phyloP scores from a whole-genome alignment of 2,888 invertebrate species.

The Rambutsinella grinnellia region DNA sequence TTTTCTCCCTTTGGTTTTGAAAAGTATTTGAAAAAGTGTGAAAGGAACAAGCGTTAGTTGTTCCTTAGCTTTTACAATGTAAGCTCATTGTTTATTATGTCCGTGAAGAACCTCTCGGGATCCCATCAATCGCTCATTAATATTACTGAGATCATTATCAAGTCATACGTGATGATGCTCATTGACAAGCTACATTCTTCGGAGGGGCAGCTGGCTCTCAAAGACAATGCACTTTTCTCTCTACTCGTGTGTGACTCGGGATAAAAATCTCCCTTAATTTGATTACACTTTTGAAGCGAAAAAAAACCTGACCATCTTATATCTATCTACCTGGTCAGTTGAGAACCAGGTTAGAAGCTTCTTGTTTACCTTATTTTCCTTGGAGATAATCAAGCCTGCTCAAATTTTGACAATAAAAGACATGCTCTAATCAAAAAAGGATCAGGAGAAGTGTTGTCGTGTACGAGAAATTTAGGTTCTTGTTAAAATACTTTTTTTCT shows the following conservation, averaged over 20 bases:
- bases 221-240: slow-evolving; percentile 5
- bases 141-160: slow-evolving; percentile 39
- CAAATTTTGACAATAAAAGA: slow-evolving; percentile 17
- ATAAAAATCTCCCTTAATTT: slow-evolving; percentile 24
- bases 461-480: not conserved
- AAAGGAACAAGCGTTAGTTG: not conserved
- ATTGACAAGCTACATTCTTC: slow-evolving; percentile 21
- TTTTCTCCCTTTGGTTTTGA: too few relatives aligned
- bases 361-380: not conserved
- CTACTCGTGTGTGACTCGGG: not conserved
- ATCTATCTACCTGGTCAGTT: too few relatives aligned
- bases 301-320: too few relatives aligned
- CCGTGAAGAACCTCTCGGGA: not conserved
- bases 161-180: slow-evolving; percentile 20
- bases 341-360: too few relatives aligned
- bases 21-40: not conserved
- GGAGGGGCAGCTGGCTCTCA: not conserved
- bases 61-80: not conserved
- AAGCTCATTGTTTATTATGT: not conserved
- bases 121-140: slow-evolving; percentile 37
- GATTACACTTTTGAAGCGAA: not conserved
- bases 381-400: not conserved
- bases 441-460: not conserved
- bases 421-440: slow-evolving; percentile 4
- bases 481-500: not conserved